Base-by-base conservation (phyloP, 2,113 vertebrate genomes). In the Cynocephalus volans region DNA sequence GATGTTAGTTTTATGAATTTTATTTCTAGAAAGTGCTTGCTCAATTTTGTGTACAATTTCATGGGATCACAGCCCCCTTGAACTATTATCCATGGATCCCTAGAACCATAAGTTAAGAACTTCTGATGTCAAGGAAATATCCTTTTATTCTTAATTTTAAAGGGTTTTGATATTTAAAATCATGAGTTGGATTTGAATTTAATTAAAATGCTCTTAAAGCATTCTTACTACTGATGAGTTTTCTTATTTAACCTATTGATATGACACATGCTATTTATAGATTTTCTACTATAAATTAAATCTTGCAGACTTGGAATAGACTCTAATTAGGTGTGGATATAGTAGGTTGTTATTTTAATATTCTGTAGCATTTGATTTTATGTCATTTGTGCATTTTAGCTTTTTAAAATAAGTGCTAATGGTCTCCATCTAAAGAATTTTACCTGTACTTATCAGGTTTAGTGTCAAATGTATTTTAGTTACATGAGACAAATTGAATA, bases 121-220 rank as follows among this genome's bases (percentile, higher is more conserved):
- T 94, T 96, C 24, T 81, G 58, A 67, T 82, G 76, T 87, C 19
- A 86, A 87, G 21, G 36, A 88, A 82, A 86, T 86, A 90, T 26
- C 8, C 3, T 31, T 86, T 67, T 48, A 50, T 31, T 88, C 50
- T n/a, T 83, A 67, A 77, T 83, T 52, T 75, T 60, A 86, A 48
- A 76, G 12, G 5, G 11, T 81, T 87, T 90, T 96, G 26, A 69
- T 52, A 76, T 88, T 94, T 96, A 58, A 87, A 94, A 88, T 87
- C 9, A 82, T 82, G 81, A 94, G 9, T 45, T 94, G 24, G 10
- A 91, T 87, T 75, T 65, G 24, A 80, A 90, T 54, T 73, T 88
- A 88, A 80, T 94, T 83, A 84, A 80, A 93, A 88, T 76, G 24
- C 14, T 88, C 83, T 90, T 19, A 75, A 90, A 90, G 28, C 28